phyloP scores from a whole-genome alignment of 2,888 invertebrate species.

The Choreutis nemorana region DNA sequence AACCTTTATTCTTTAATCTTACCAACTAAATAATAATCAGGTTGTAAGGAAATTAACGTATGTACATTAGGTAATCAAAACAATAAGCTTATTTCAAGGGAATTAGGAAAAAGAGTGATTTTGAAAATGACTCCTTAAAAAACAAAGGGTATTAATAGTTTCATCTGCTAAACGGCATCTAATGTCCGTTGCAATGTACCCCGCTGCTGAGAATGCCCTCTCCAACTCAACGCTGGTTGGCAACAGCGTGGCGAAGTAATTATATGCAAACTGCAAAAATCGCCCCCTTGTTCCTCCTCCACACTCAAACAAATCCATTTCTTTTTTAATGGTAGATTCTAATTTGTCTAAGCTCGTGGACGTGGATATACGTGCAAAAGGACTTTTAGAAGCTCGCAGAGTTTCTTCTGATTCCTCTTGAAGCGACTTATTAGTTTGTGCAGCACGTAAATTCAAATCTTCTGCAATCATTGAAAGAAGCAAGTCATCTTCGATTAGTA shows the following conservation, averaged over 20 bases:
- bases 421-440: background rate
- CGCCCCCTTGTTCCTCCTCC: constrained; percentile 5
- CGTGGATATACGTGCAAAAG: constrained; percentile 1
- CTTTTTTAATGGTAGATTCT: constrained; percentile 4
- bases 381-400: constrained; percentile 2
- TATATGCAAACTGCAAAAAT: constrained; percentile 9
- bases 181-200: constrained; percentile 10
- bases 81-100: too few species aligned
- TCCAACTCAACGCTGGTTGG: constrained; percentile 13
- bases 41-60: too few species aligned
- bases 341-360: too few species aligned
- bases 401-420: constrained; percentile 1
- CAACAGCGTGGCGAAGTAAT: constrained; percentile 12
- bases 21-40: background rate
- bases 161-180: constrained; percentile 11
- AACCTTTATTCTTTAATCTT: constrained; percentile 1
- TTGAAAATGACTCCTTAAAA: constrained; percentile 12
- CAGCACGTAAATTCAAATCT: constrained; percentile 1
- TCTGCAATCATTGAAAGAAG: constrained; percentile 1
- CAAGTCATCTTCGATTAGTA: constrained; percentile 1
- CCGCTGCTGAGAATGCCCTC: constrained; percentile 11
- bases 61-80: too few species aligned
- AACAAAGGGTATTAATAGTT: constrained; percentile 9
- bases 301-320: constrained; percentile 5
- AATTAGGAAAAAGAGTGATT: constrained; percentile 4